These are phyloP conservation scores for Alentia gelatinosa DNA, from an alignment of 2,888 invertebrate species.

Conservation along the genomic window DNA sequence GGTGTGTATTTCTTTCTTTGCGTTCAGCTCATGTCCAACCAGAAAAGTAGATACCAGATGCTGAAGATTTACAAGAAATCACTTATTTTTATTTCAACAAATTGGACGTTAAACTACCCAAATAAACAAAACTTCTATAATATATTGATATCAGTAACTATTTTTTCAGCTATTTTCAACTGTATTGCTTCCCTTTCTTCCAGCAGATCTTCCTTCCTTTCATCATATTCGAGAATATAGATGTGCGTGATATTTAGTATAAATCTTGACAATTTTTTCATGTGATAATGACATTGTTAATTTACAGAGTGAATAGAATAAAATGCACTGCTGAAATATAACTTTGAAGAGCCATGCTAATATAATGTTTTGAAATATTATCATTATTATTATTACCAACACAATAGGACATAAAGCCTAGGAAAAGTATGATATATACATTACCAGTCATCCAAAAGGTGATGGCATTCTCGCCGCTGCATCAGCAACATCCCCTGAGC, in stretches of 20 bases:
- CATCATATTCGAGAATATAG: background rate
- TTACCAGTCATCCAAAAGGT: background rate
- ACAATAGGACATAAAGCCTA: background rate
- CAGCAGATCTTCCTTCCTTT: slow-evolving; percentile 1
- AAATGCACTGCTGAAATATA: background rate
- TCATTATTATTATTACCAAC: too few relatives aligned
- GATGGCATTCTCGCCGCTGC: background rate
- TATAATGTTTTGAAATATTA: too few relatives aligned
- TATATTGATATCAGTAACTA: background rate
- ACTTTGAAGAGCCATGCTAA: background rate
- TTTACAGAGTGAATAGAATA: background rate
- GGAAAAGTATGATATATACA: background rate
- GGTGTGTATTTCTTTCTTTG: too few relatives aligned
- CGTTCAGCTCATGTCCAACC: too few relatives aligned
- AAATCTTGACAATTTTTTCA: background rate
- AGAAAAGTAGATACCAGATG: too few relatives aligned
- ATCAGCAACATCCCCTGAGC: background rate
- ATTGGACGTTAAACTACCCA: too few relatives aligned
- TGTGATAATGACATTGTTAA: background rate
- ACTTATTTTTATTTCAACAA: too few relatives aligned
- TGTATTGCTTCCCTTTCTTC: too few relatives aligned
- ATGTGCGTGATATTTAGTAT: background rate
- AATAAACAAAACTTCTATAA: background rate
- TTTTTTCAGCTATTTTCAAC: too few relatives aligned
- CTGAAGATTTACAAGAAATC: too few relatives aligned